Base-by-base conservation (phyloP, 2,797 vertebrate genomes). In the Squalus acanthias region DNA sequence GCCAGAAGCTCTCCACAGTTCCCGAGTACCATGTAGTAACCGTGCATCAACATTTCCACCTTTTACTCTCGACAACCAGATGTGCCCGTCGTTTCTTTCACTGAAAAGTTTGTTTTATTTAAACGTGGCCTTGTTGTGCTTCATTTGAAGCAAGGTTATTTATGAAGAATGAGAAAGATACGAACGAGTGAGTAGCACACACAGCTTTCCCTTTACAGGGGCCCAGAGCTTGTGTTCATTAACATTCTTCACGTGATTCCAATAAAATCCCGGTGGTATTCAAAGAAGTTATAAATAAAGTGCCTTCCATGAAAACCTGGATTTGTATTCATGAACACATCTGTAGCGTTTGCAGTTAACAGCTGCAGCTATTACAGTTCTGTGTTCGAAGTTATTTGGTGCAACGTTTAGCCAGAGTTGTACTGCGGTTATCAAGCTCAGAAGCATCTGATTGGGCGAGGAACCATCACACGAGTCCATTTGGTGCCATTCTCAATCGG, bases 281-380 rank as follows among this genome's bases (percentile, higher is more conserved):
- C 50, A 72, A 76, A 46, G 50, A 74, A 95, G 50, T 95, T 95
- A 76, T 76, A 76, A 76, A n/a, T 95, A 76, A 95, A 74, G 24
- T 76, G 93, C 13, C 67, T 95, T 70, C 89, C 67, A 24, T 50
- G 70, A 57, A 76, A 76, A 57, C 26, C 53, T 57, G 50, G 50
- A 95, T 76, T 72, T 95, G 69, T 53, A 53, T 95, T 95, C 70
- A 76, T 95, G 70, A 53, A 60, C 15, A 29, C 29, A 29, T 76
- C 70, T 95, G 70, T 20, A 76, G 70, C 53, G 46, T 29, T 60
- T 76, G 50, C 70, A 33, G 94, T 29, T 74, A 95, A 76, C 69
- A 57, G 50, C 70, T 95, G 50, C 94, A n/a, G 26, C 67, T 95
- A 29, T 95, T 95, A 33, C 46, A 92, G 60, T 33, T 29, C 70